Evolutionary conservation across 2,888 invertebrate genomes (phyloP).

Genomic region (Parnassius glacialis): DNA sequence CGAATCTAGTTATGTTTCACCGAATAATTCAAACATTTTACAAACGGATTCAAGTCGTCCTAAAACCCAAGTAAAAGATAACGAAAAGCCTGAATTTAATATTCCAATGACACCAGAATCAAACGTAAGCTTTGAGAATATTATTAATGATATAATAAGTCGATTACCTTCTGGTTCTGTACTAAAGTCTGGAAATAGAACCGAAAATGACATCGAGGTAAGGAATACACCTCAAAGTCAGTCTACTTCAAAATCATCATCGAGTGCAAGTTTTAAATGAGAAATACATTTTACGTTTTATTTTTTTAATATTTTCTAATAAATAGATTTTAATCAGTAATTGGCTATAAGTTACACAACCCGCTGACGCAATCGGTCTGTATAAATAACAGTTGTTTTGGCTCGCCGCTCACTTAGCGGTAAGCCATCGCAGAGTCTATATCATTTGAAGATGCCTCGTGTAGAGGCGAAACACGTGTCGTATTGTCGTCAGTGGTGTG

Average conservation of each 20-base stretch:
- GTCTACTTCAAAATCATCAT: neutral
- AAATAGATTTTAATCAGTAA: neutral
- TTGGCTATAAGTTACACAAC: too few species aligned
- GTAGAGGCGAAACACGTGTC: too few species aligned
- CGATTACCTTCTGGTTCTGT: slow-evolving; percentile 28
- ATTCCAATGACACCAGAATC: slow-evolving; percentile 9
- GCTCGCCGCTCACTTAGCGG: too few species aligned
- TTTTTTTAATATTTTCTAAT: too few species aligned
- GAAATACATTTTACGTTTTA: too few species aligned
- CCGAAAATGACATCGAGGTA: neutral
- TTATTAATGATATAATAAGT: slow-evolving; percentile 16
- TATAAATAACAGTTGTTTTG: too few species aligned
- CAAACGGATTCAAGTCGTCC: neutral
- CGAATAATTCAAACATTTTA: neutral
- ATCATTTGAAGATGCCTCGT: too few species aligned
- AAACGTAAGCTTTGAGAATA: slow-evolving; percentile 13
- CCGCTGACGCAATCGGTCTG: too few species aligned
- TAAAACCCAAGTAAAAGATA: neutral
- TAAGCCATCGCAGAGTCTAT: too few species aligned
- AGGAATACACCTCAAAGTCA: neutral
- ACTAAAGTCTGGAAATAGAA: slow-evolving; percentile 16
- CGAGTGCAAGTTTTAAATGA: neutral
- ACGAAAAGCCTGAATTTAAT: slow-evolving; percentile 1
- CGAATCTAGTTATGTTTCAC: neutral
- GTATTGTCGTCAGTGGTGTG: too few species aligned